Base-by-base conservation (phyloP, 2,797 vertebrate genomes). In the Coregonus sp. region DNA sequence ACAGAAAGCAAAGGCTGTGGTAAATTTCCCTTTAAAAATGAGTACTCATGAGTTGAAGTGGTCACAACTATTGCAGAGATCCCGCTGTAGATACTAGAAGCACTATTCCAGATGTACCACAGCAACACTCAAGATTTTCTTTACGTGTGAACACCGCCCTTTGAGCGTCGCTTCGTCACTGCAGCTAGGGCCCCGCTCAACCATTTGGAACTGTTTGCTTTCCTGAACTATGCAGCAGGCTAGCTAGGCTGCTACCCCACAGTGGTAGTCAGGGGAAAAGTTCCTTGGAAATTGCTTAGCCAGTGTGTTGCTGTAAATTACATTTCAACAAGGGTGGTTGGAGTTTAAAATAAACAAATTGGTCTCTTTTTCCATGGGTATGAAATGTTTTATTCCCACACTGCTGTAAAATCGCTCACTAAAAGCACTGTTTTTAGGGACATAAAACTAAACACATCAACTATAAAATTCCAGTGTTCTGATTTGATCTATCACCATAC, bases 101-200 rank as follows among this genome's bases (percentile, higher is more conserved):
- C 89, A 90, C 92, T 92, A 92, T 92, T 94, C 94, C 94, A 95
- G 94, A 95, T 94, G 94, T 92, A 89, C 86, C 88, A 89, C 91
- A 88, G 90, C 90, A 89, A 85, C 89, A 85, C 88, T 87, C n/a
- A 82, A 81, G 82, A 83, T 79, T 89, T 69, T 86, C 90, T 89
- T 86, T 86, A 90, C 87, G 90, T 89, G 90, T 91, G 88, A 93
- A 93, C 93, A 92, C 93, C 94, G 94, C 94, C 94, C 94, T 91
- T 87, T 79, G 83, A 88, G 90, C 88, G 87, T 78, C 63, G 85
- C 89, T 77, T 91, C 94, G 94, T 95, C 94, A 94, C 88, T 69
- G 16, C 4, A 16, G 52, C 52, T 18, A 4, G 15, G 15, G 15
- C 15, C 65, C 63, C 74, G 67, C 80, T 75, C 65, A 37, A 63